Conservation (phyloP, 2,888 invertebrate species). For the Mesoligia furuncula region DNA sequence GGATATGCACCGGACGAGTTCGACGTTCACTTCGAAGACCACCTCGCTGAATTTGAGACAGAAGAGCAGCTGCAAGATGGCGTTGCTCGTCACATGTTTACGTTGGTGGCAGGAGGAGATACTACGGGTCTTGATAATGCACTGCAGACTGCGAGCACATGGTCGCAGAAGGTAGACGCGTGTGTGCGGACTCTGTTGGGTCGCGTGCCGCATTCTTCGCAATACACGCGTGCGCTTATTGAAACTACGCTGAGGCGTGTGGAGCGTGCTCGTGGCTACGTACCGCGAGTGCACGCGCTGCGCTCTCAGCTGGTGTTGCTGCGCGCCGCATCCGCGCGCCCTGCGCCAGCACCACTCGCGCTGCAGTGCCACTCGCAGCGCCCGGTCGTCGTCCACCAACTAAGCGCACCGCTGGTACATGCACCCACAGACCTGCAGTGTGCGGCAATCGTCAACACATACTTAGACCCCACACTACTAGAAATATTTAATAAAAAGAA, state of each 20-base stretch:
- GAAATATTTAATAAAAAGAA: conserved; percentile 68
- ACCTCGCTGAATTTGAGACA: conserved; percentile 65
- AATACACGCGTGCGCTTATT: conserved; percentile 74
- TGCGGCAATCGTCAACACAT: conserved; percentile 70
- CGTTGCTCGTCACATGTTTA: conserved; percentile 75
- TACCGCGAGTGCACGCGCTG: conserved; percentile 54
- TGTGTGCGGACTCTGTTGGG: conserved; percentile 73
- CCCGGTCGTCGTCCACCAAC: conserved; percentile 64
- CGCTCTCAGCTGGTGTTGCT: conserved; percentile 72
- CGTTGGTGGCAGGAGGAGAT: conserved; percentile 66
- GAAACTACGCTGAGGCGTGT: conserved; percentile 69
- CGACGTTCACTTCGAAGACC: conserved; percentile 64
- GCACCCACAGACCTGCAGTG: conserved; percentile 68
- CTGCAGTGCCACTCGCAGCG: conserved; percentile 69
- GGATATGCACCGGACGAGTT: conserved; percentile 76
- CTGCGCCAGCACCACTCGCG: not conserved
- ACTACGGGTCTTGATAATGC: conserved; percentile 52
- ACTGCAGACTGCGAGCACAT: conserved; percentile 53
- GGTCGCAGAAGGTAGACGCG: conserved; percentile 68
- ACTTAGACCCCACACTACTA: conserved; percentile 65
- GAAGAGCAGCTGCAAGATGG: conserved; percentile 74
- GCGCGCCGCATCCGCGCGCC: conserved; percentile 46
- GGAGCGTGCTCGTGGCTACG: conserved; percentile 59
- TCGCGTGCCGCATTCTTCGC: conserved; percentile 74
- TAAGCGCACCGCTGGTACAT: conserved; percentile 65